Conservation (phyloP, 64 coral and sea anemone genomes). For the Montipora cactus region DNA sequence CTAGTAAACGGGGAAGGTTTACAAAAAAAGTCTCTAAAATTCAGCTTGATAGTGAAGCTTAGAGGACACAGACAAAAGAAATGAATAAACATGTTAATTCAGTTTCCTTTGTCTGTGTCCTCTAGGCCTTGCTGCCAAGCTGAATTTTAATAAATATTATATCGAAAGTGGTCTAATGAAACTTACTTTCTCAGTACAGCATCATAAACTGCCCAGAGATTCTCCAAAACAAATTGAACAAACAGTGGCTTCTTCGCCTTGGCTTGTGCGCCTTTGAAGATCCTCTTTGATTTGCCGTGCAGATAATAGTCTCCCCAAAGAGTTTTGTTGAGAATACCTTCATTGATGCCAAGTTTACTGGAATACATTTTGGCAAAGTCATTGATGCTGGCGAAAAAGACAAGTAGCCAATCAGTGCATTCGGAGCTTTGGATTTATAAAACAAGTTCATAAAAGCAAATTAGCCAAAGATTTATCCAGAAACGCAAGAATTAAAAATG, state of each 20-base stretch:
- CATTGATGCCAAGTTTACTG: constrained; percentile 90
- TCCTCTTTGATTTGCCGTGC: constrained; percentile 90
- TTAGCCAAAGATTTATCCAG: no score
- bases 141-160: no score
- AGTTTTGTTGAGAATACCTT: constrained; percentile 78
- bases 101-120: no score
- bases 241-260: constrained; percentile 97
- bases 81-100: no score
- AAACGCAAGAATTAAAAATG: no score
- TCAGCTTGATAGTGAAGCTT: no score
- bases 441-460: no score
- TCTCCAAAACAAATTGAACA: constrained; percentile 98
- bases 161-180: neutral
- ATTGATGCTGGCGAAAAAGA: constrained; percentile 60
- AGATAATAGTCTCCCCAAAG: constrained; percentile 98
- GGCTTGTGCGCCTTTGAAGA: constrained; percentile 89
- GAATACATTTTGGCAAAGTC: constrained; percentile 95
- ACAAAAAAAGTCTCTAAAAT: no score
- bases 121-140: no score
- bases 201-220: constrained; percentile 98
- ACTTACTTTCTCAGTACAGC: constrained; percentile 87
- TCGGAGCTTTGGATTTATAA: no score
- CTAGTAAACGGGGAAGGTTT: no score
- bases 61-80: no score
- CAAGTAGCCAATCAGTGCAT: neutral